Base-by-base conservation (phyloP, 2,797 vertebrate genomes). In the Liasis olivaceus region DNA sequence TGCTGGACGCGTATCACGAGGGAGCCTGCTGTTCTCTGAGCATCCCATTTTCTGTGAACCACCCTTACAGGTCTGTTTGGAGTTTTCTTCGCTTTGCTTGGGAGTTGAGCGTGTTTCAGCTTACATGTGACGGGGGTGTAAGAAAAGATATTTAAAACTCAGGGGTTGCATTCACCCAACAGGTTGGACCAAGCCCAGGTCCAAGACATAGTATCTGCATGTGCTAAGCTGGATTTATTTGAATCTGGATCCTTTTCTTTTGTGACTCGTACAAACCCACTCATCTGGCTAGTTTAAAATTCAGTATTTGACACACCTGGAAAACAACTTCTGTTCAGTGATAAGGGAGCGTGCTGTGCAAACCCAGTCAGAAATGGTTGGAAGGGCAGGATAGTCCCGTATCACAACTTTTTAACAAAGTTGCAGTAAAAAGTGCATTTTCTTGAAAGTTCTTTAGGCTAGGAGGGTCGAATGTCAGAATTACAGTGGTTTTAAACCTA, bases 1-100 rank as follows among this genome's bases (percentile, higher is more conserved):
- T 99, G 20, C 97, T 99, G 47, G 98, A 99, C 0, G 98, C 98
- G 42, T 99, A 99, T 95, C 99, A 99, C 24, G 98, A 99, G 36
- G 98, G 98, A 0, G 98, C 99, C 4, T 98, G 98, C 54, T 99
- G 99, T 89, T 99, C 99, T 1, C 96, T 99, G 88, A 98, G 98
- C 92, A 98, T 98, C 72, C 98, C 98, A 0, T 98, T 97, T 94
- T 96, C 94, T 0, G 94, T 95, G 31, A 98, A 98, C 85, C 98
- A 98, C 94, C 98, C 98, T 7, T 97, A 98, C 26, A 98, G 98
- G 99, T 99, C 84, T 20, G 36, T 51, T 20, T 15, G 22, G 3
- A 36, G 54, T 0, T 59, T n/a, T 4, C 2, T 58, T 51, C 1
- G 2, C 22, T 77, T 56, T 24, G 9, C 47, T 31, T 36, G 26